Conservation (phyloP, 2,888 invertebrate species). For the Leptopilina myrica region DNA sequence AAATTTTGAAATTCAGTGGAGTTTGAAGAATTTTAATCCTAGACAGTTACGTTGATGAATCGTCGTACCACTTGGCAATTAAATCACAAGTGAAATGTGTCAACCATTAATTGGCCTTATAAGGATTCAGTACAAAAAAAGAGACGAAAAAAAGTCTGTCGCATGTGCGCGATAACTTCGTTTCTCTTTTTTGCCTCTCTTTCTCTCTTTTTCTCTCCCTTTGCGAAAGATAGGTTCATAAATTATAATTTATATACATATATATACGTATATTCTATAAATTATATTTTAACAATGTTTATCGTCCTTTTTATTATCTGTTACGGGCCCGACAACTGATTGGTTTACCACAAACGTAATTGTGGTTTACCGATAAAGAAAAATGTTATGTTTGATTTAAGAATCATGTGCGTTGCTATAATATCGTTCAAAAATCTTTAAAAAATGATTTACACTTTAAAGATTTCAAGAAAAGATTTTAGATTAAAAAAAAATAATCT, state of each 20-base stretch:
- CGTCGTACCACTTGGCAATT: slow-evolving; percentile 2
- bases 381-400: slow-evolving; percentile 17
- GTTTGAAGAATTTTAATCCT: slow-evolving; percentile 11
- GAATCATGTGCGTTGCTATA: neutral
- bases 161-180: slow-evolving; percentile 1
- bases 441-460: neutral
- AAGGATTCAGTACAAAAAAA: neutral
- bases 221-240: slow-evolving; percentile 8
- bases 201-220: no score
- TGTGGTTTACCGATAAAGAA: slow-evolving; percentile 1
- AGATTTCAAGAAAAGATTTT: neutral
- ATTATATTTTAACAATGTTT: slow-evolving; percentile 25
- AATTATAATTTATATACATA: slow-evolving; percentile 19
- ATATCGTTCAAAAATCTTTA: neutral
- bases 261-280: neutral
- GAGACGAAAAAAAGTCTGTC: slow-evolving; percentile 1
- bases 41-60: slow-evolving; percentile 2
- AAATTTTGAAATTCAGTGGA: neutral
- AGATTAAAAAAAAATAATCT: no score
- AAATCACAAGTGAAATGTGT: slow-evolving; percentile 24
- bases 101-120: slow-evolving; percentile 8
- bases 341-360: neutral
- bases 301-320: slow-evolving; percentile 5
- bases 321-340: neutral
- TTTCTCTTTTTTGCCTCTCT: neutral